Conservation (phyloP, 2,113 vertebrate genomes). For the Nematolebias whitei region DNA sequence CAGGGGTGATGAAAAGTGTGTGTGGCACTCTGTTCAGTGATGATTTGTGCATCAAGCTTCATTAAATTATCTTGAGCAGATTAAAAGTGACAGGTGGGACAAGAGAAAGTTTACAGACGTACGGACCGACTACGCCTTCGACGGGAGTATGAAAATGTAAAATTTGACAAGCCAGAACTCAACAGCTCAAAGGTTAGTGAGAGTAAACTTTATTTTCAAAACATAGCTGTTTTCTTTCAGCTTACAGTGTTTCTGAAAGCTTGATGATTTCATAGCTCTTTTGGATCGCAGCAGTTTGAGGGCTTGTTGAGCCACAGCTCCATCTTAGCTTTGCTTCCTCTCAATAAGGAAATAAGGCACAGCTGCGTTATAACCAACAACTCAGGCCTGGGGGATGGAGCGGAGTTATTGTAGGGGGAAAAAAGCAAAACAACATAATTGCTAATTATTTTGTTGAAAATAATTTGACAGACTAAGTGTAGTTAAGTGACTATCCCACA, state of each 20-base stretch:
- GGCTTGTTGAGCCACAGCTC: background rate
- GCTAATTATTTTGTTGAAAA: background rate
- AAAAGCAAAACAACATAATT: background rate
- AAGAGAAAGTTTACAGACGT: too few relatives aligned
- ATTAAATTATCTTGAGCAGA: too few relatives aligned
- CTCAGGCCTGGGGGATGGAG: background rate
- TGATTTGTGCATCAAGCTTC: too few relatives aligned
- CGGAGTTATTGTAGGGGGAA: background rate
- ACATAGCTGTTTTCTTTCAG: background rate
- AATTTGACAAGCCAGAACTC: conserved; percentile 41
- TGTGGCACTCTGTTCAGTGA: too few relatives aligned
- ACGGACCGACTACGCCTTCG: too few relatives aligned
- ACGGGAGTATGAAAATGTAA: too few relatives aligned
- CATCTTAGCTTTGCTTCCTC: background rate
- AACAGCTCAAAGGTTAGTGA: conserved; percentile 28
- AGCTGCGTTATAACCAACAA: background rate
- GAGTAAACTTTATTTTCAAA: conserved; percentile 12
- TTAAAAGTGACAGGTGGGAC: too few relatives aligned
- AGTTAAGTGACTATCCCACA: background rate
- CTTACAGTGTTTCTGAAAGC: background rate
- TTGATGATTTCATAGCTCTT: background rate
- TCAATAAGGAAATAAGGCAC: background rate
- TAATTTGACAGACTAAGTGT: background rate
- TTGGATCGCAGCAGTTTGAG: background rate
- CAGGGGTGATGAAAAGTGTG: too few relatives aligned